A percentile compares a stretch with the other conserved stretches of the same genome.
Evolutionary conservation across 1,140 invertebrate genomes (phyloP).

Genomic region (Gryon sp.): DNA sequence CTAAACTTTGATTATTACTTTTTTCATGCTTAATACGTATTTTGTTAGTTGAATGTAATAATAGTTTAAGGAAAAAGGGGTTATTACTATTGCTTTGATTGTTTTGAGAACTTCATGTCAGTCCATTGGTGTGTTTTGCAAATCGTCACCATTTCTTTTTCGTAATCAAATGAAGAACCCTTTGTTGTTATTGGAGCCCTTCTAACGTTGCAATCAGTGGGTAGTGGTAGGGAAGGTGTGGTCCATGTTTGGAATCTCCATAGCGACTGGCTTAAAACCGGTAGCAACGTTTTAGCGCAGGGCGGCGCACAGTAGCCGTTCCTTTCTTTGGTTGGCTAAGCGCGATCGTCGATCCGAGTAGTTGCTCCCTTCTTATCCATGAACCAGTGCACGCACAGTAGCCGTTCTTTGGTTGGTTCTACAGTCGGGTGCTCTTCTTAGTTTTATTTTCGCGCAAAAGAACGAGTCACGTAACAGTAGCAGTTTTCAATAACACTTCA

Average conservation of each 20-base stretch:
- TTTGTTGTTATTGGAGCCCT: constrained; percentile 65
- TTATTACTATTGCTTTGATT: too few species aligned
- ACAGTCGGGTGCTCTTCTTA: constrained; percentile 62
- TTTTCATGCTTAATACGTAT: too few species aligned
- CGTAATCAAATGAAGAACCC: constrained; percentile 64
- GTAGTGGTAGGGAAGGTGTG: constrained; percentile 71
- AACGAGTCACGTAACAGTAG: constrained; percentile 51
- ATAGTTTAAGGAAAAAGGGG: too few species aligned
- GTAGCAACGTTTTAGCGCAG: constrained; percentile 75
- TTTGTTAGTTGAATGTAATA: too few species aligned
- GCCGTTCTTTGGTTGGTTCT: constrained; percentile 71
- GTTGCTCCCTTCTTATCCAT: constrained; percentile 73
- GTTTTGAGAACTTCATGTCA: background rate
- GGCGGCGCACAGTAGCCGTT: constrained; percentile 77
- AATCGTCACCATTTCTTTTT: constrained; percentile 59
- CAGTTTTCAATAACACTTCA: constrained; percentile 39
- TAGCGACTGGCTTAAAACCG: constrained; percentile 75
- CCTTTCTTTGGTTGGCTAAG: constrained; percentile 74
- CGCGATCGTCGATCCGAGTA: constrained; percentile 68
- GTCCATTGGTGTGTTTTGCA: constrained; percentile 40
- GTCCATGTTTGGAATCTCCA: constrained; percentile 64
- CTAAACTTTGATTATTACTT: too few species aligned
- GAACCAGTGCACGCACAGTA: constrained; percentile 74
- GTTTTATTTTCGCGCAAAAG: constrained; percentile 60
- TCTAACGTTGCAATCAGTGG: constrained; percentile 65